phyloP scores from a whole-genome alignment of 1,140 invertebrate species.

The Nilaparvata lugens region DNA sequence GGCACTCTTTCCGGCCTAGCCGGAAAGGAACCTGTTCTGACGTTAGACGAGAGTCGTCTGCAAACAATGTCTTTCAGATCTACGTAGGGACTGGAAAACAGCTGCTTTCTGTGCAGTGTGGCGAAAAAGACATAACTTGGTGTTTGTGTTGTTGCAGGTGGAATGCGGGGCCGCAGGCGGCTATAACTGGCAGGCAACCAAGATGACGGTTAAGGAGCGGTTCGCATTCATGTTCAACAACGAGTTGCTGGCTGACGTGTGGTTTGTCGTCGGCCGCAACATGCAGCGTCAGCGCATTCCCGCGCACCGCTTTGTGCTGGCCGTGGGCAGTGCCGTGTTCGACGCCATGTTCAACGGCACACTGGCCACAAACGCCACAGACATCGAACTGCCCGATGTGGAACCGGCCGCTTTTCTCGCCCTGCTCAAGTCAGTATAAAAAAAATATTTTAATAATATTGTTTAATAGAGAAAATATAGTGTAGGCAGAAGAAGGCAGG shows the following conservation, averaged over 20 bases:
- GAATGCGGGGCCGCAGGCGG: no score
- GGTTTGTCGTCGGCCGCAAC: slow-evolving; percentile 65
- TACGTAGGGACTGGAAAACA: no score
- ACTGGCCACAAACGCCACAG: slow-evolving; percentile 51
- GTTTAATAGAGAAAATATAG: no score
- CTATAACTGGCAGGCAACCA: slow-evolving; percentile 58
- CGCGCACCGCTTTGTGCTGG: slow-evolving; percentile 76
- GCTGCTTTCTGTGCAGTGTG: no score
- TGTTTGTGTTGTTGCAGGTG: background rate
- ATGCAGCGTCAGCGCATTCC: slow-evolving; percentile 63
- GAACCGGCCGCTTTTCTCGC: slow-evolving; percentile 68
- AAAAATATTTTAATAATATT: no score
- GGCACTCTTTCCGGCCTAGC: no score
- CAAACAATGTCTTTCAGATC: no score
- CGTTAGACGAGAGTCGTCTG: no score
- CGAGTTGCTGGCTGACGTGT: slow-evolving; percentile 69
- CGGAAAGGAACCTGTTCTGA: no score
- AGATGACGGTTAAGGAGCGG: slow-evolving; percentile 57
- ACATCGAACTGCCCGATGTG: slow-evolving; percentile 75
- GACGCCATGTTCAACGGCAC: slow-evolving; percentile 82
- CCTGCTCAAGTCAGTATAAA: slow-evolving; percentile 50
- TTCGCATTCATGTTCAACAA: slow-evolving; percentile 73
- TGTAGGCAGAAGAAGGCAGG: no score
- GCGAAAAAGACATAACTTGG: no score
- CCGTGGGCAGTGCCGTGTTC: slow-evolving; percentile 74